Base-by-base conservation (phyloP, 2,113 vertebrate genomes). In the Chiloscyllium plagiosum region DNA sequence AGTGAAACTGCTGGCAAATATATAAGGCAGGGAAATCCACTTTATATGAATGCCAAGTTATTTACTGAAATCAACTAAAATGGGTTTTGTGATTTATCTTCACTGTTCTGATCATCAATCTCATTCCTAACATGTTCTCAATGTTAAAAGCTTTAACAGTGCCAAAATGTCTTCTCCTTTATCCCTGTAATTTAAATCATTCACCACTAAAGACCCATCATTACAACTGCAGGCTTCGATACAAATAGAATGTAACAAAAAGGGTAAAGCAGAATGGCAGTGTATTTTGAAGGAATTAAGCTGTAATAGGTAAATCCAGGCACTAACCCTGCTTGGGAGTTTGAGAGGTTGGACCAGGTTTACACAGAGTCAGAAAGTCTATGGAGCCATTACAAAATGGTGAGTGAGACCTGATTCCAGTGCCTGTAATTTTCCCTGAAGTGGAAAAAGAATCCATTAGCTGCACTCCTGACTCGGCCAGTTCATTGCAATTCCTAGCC, bases 111-210 rank as follows among this genome's bases (percentile, higher is more conserved):
- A 93, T 66, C 15, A 68, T 66, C 89, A 93, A 93, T 93, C 61
- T 68, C 65, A 66, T 29, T 37, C 56, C 29, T 37, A 93, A 93
- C 33, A 93, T 68, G 20, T 93, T 33, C 15, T 1, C 61, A 66
- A 93, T 37, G 29, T 66, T 93, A 33, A 93, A 65, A 93, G 89
- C 0, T 68, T 17, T 7, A 93, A 93, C 89, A 42, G n/a, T 93
- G 33, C 61, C 56, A 37, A 29, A 37, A 66, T n/a, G 17, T 20
- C 89, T 66, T 37, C 61, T 12, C 56, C 37, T 37, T 93, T 93
- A 66, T 68, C 33, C 61, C 56, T 93, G n/a, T 93, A 61, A 93
- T 66, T 93, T 93, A 93, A 68, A 93, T 66, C 61, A 37, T 20
- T 66, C 12, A 66, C 89, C n/a, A 19, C 17, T 66, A 66, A 93